Percentiles rank a stretch among this genome's conserved stretches.
Conservation (phyloP, 2,888 invertebrate species). For the Cordylochernes scorpioides region DNA sequence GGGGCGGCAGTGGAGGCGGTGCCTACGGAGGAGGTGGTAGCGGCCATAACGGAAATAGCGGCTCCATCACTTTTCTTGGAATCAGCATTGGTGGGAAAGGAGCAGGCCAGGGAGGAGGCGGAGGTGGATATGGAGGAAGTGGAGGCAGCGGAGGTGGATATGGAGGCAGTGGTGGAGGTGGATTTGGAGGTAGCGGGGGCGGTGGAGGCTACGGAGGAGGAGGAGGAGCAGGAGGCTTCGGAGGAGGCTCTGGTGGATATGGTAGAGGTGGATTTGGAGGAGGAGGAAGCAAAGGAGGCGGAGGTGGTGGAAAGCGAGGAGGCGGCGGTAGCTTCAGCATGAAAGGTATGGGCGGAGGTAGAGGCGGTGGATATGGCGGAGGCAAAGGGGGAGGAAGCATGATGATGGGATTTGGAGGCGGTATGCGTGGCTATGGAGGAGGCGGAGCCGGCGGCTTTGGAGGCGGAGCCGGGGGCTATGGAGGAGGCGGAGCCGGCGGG, state of each 20-base stretch:
- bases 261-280: neutral
- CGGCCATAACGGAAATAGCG: neutral
- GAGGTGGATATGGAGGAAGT: neutral
- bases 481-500: no score
- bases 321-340: neutral
- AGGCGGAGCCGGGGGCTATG: no score
- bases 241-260: neutral
- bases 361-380: neutral
- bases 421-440: neutral
- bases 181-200: neutral
- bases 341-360: neutral
- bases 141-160: neutral
- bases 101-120: neutral
- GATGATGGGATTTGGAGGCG: neutral
- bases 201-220: neutral
- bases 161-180: neutral
- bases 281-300: neutral
- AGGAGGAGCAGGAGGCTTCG: neutral
- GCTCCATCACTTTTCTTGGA: no score
- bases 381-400: neutral
- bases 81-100: neutral
- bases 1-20: neutral
- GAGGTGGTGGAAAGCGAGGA: neutral
- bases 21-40: neutral
- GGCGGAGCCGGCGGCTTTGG: no score